Evolutionary conservation across 2,888 invertebrate genomes (phyloP).

Genomic region (Ischnura elegans): DNA sequence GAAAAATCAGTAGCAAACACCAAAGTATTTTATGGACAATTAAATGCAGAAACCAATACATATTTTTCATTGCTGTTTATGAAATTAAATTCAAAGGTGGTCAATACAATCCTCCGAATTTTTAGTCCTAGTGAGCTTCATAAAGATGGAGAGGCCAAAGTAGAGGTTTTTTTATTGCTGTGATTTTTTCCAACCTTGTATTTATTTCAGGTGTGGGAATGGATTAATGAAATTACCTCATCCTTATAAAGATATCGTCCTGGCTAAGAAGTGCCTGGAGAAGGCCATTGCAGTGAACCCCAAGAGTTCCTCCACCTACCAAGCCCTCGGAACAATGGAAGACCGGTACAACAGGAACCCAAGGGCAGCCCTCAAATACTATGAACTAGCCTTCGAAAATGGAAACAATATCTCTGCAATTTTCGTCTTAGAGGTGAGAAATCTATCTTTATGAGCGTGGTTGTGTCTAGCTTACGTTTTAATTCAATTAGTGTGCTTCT

Average conservation of each 20-base stretch:
- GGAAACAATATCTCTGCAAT: neutral
- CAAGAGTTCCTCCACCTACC: neutral
- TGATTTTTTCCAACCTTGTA: no score
- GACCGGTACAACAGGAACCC: neutral
- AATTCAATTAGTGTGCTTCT: no score
- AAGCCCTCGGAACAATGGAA: neutral
- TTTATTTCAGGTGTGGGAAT: constrained; percentile 12
- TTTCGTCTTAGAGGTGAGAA: neutral
- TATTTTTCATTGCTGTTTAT: no score
- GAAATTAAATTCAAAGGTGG: no score
- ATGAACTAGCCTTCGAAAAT: neutral
- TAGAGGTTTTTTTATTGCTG: no score
- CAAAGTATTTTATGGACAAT: no score
- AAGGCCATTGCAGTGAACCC: neutral
- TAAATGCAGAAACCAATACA: no score
- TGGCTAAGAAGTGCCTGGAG: neutral
- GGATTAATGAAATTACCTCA: neutral
- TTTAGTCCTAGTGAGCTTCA: no score
- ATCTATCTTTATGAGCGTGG: neutral
- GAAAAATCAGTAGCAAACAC: no score
- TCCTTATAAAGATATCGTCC: neutral
- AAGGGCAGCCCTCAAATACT: neutral
- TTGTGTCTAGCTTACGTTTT: no score
- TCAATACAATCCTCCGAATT: no score
- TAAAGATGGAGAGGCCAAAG: no score